These are phyloP conservation scores for Drosophila paramelanica DNA, from an alignment of 2,888 invertebrate genomes.

Conservation along the genomic window DNA sequence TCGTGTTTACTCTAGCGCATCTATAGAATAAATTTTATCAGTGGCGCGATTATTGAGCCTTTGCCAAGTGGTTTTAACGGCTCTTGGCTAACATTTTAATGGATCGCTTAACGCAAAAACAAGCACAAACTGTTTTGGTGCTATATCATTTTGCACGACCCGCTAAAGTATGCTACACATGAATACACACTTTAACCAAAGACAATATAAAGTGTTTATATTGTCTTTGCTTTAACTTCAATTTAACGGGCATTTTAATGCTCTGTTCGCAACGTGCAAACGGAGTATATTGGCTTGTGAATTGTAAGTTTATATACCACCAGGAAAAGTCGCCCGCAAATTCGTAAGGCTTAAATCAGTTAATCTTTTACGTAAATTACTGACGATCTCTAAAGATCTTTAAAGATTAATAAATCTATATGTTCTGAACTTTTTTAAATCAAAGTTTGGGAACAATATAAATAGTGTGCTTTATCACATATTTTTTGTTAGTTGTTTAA, in stretches of 20 bases:
- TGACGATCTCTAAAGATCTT: too few relatives aligned
- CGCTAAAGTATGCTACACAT: constrained; percentile 9
- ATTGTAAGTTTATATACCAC: neutral
- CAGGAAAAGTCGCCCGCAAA: too few relatives aligned
- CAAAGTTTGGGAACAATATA: too few relatives aligned
- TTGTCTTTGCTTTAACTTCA: constrained; percentile 14
- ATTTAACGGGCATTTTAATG: neutral
- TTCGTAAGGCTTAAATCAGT: too few relatives aligned
- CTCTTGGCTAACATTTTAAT: constrained; percentile 48
- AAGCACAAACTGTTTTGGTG: constrained; percentile 12
- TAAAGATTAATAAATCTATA: too few relatives aligned
- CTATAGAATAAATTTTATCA: constrained; percentile 7
- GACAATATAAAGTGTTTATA: too few relatives aligned
- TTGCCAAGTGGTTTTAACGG: constrained; percentile 41
- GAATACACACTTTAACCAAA: too few relatives aligned
- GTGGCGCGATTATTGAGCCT: constrained; percentile 10
- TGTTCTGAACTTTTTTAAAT: too few relatives aligned
- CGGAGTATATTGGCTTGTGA: neutral
- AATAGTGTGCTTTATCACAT: too few relatives aligned
- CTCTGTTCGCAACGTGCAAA: neutral
- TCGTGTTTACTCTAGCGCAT: constrained; percentile 1
- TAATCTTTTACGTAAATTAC: too few relatives aligned
- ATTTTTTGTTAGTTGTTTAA: too few relatives aligned
- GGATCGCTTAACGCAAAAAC: constrained; percentile 9
- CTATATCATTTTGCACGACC: neutral